A percentile compares a stretch with the other conserved stretches of the same genome.
Evolutionary conservation across 2,797 vertebrate genomes (phyloP).

Genomic region (Karalla daura): DNA sequence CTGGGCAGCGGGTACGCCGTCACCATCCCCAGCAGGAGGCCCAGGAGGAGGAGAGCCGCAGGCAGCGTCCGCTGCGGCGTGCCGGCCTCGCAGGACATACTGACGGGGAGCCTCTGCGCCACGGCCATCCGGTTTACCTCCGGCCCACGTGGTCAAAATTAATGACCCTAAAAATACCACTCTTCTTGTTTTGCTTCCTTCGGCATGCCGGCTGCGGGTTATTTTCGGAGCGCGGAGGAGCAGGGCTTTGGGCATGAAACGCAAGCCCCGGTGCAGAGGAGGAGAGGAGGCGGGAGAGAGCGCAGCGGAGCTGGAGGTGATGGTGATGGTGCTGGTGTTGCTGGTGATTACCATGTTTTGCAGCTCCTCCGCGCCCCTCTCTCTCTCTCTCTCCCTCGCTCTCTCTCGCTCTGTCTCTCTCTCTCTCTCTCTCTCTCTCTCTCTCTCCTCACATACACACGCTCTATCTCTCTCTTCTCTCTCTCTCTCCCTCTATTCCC

Average conservation of each 20-base stretch:
- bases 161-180: slow-evolving; percentile 99
- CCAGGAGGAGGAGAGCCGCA: slow-evolving; percentile 87
- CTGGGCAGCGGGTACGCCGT: slow-evolving; percentile 84
- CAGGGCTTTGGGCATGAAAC: slow-evolving; percentile 92
- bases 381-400: slow-evolving; percentile 19
- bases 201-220: slow-evolving; percentile 95
- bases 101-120: slow-evolving; percentile 93
- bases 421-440: slow-evolving; percentile 43
- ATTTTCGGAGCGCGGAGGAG: slow-evolving; percentile 96
- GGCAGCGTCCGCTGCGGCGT: slow-evolving; percentile 88
- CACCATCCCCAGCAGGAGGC: slow-evolving; percentile 87
- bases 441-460: slow-evolving; percentile 43
- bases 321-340: slow-evolving; percentile 76
- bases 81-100: slow-evolving; percentile 93
- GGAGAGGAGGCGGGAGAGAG: slow-evolving; percentile 78
- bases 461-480: slow-evolving; percentile 27
- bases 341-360: slow-evolving; percentile 92
- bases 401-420: slow-evolving; percentile 25
- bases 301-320: slow-evolving; percentile 83
- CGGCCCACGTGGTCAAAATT: slow-evolving; percentile 96
- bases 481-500: slow-evolving; percentile 43
- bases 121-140: slow-evolving; percentile 95
- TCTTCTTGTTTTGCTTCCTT: slow-evolving; percentile 95
- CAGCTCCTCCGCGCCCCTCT: slow-evolving; percentile 82
- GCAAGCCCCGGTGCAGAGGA: slow-evolving; percentile 85